Evolutionary conservation across 1,140 invertebrate genomes (phyloP).

Genomic region (Penaeus chinensis): DNA sequence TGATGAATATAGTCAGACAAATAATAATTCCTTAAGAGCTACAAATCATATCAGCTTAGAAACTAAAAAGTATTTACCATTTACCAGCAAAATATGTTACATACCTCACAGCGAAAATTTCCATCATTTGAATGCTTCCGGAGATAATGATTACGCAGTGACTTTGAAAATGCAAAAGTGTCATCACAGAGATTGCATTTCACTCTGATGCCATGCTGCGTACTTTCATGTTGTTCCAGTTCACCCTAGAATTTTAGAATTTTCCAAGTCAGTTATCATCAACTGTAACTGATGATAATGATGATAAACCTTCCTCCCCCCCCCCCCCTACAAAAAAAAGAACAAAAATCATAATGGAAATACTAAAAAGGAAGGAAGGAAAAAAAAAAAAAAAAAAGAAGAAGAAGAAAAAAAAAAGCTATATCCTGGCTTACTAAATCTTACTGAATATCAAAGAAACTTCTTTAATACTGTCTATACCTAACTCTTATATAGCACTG

Average conservation of each 20-base stretch:
- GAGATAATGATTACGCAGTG: slow-evolving; percentile 16
- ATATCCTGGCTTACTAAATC: not conserved
- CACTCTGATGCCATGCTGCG: slow-evolving; percentile 19
- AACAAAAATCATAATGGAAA: no score
- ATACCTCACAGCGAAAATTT: slow-evolving; percentile 20
- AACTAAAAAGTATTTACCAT: not conserved
- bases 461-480: no score
- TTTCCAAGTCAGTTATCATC: no score
- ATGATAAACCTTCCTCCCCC: no score
- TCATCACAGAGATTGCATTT: slow-evolving; percentile 32
- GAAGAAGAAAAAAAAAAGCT: not conserved
- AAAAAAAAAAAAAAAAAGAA: no score
- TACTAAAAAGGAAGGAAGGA: no score
- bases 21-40: no score
- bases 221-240: slow-evolving; percentile 16
- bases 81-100: not conserved
- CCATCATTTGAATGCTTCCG: slow-evolving; percentile 9
- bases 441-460: no score
- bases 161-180: slow-evolving; percentile 31
- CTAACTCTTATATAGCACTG: no score
- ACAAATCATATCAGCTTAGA: no score
- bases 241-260: not conserved
- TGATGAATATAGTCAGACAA: not conserved
- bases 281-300: no score
- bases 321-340: no score